These are phyloP conservation scores for Chascanopsetta lugubris DNA, from an alignment of 2,113 vertebrate species.

Conservation along the genomic window DNA sequence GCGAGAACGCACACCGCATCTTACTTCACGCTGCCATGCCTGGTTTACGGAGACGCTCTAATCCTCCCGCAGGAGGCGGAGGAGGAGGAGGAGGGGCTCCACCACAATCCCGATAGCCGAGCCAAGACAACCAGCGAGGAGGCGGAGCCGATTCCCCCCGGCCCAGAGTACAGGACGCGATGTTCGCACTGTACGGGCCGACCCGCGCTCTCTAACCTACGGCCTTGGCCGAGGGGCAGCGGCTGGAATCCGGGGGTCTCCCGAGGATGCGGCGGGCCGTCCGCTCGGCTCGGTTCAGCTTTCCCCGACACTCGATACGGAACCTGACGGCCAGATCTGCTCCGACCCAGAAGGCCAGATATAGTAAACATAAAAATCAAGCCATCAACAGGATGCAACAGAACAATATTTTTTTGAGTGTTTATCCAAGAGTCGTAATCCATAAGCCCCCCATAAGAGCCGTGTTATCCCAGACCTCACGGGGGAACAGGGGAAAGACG, in stretches of 20 bases:
- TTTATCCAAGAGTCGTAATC: constrained; percentile 50
- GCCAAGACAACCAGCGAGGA: constrained; percentile 57
- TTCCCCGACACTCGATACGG: constrained; percentile 63
- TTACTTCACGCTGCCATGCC: constrained; percentile 43
- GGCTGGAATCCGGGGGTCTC: constrained; percentile 61
- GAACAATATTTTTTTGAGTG: constrained; percentile 33
- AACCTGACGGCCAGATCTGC: constrained; percentile 43
- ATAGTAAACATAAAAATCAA: constrained; percentile 48
- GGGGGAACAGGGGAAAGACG: constrained; percentile 46
- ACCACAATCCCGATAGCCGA: constrained; percentile 38
- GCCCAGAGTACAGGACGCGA: constrained; percentile 41
- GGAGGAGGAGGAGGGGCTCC: constrained; percentile 15
- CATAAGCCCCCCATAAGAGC: constrained; percentile 34
- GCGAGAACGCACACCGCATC: constrained; percentile 11
- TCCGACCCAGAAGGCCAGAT: constrained; percentile 35
- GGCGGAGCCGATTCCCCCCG: constrained; percentile 35
- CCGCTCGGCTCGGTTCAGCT: constrained; percentile 58
- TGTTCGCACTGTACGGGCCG: constrained; percentile 42
- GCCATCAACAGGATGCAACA: constrained; percentile 59
- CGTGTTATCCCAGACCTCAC: constrained; percentile 10
- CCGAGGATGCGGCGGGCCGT: constrained; percentile 57
- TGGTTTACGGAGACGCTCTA: constrained; percentile 39
- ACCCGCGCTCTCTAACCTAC: constrained; percentile 46
- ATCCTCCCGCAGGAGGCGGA: constrained; percentile 44
- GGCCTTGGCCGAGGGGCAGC: constrained; percentile 58